Base-by-base conservation (phyloP, 1,140 invertebrate species). In the Caenorhabditis inopinata region DNA sequence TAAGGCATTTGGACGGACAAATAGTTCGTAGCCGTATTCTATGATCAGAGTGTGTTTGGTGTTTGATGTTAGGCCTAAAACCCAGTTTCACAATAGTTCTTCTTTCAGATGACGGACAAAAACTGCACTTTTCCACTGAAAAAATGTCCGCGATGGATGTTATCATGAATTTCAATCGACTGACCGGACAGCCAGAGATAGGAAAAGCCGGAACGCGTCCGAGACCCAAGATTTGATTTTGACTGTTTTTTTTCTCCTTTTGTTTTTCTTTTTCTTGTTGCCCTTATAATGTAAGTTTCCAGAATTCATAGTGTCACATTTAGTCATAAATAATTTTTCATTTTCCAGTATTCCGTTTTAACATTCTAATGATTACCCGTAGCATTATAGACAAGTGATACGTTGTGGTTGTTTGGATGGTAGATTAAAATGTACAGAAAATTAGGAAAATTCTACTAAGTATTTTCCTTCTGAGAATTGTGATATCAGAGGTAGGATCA, bases 131-230 rank as follows among this genome's bases (percentile, higher is more conserved):
- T 79, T 81, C 85, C 35, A 88, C 87, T 9, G 83, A 81, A 38
- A 87, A 85, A 23, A 86, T 88, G 82, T 58, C 83, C 6, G 62
- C 82, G 18, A 58, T 76, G 45, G 87, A 88, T 42, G 38, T 88
- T 0, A 58, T 85, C 2, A 88, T 87, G 83, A 81, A 83, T 16
- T 87, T 88, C 84, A 88, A 88, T 58, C 82, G 84, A 29, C 73
- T 88, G 4, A 76, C 85, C 7, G 87, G 87, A 23, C 84, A 87
- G 48, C 80, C 86, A 9, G 82, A 85, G 74, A 18, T 88, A 11
- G 87, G 87, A 42, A 84, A 85, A 46, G 16, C 83, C 12, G 85
- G 85, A 23, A 79, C 82, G 11, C 76, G 85, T 29, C 81, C 83
- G 25, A 76, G 42, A 29, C 29, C 74, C 11, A 79, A 83, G 25